These are phyloP conservation scores for Aphis craccivora DNA, from an alignment of 1,140 invertebrate genomes.

Conservation along the genomic window DNA sequence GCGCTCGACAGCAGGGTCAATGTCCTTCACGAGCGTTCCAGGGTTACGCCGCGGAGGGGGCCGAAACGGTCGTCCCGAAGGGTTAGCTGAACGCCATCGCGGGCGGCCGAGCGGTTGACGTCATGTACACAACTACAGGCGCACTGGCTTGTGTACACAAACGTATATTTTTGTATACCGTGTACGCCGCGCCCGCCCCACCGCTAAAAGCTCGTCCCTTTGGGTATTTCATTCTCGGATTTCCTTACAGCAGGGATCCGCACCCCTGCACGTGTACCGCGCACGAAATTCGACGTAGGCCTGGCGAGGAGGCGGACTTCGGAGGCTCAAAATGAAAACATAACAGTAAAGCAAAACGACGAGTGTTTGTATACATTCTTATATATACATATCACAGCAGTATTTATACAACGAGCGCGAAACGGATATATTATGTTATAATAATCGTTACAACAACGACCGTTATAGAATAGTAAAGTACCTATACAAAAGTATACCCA, in stretches of 20 bases:
- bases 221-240: background rate
- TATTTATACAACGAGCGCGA: background rate
- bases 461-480: background rate
- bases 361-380: background rate
- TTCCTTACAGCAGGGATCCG: background rate
- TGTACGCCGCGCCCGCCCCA: background rate
- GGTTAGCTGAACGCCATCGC: background rate
- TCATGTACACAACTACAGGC: background rate
- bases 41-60: slow-evolving; percentile 39
- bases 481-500: background rate
- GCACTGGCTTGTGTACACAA: background rate
- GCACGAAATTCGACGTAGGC: background rate
- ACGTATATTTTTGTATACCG: background rate
- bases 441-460: background rate
- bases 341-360: background rate
- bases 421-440: background rate
- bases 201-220: background rate
- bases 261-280: background rate
- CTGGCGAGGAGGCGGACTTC: background rate
- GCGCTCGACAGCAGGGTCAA: slow-evolving; percentile 52
- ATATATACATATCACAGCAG: background rate
- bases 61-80: slow-evolving; percentile 6
- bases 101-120: slow-evolving; percentile 40
- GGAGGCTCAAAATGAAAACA: background rate
- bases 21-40: slow-evolving; percentile 53